Evolutionary conservation across 2,797 vertebrate species (phyloP).

Genomic region (Tauraco hartlaubi): DNA sequence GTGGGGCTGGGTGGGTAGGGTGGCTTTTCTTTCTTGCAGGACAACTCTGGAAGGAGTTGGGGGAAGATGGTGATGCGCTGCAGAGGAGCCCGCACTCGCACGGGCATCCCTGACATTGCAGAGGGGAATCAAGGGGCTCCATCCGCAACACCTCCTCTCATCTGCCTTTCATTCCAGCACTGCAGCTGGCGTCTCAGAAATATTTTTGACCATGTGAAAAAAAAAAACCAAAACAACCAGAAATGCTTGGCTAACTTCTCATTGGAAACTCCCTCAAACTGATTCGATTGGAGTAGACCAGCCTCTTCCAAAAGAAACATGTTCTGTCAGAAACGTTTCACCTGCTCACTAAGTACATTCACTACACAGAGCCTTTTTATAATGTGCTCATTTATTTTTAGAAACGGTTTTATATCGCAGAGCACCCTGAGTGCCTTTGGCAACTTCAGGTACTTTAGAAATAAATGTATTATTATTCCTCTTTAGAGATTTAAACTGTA

Average conservation of each 20-base stretch:
- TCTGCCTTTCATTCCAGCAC: neutral
- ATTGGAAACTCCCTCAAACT: neutral
- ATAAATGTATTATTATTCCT: conserved; percentile 75
- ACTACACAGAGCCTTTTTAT: conserved; percentile 42
- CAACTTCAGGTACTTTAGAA: conserved; percentile 73
- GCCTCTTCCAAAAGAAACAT: conserved; percentile 34
- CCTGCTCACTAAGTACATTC: conserved; percentile 47
- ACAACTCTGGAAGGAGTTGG: neutral
- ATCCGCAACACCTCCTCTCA: neutral
- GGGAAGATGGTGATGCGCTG: fast-evolving
- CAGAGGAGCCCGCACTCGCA: fast-evolving
- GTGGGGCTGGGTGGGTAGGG: fast-evolving
- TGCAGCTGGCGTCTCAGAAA: neutral
- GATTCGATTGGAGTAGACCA: neutral
- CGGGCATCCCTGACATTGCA: fast-evolving
- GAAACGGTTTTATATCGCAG: conserved; percentile 58
- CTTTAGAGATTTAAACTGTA: conserved; percentile 74
- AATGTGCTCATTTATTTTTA: conserved; percentile 72
- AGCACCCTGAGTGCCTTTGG: conserved; percentile 73
- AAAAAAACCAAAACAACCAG: neutral
- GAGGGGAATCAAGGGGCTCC: fast-evolving
- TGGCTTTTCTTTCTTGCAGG: neutral
- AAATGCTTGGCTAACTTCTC: neutral
- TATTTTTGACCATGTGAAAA: neutral
- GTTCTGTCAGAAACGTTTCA: conserved; percentile 29